Base-by-base conservation (phyloP, 2,888 invertebrate genomes). In the Agrochola macilenta region DNA sequence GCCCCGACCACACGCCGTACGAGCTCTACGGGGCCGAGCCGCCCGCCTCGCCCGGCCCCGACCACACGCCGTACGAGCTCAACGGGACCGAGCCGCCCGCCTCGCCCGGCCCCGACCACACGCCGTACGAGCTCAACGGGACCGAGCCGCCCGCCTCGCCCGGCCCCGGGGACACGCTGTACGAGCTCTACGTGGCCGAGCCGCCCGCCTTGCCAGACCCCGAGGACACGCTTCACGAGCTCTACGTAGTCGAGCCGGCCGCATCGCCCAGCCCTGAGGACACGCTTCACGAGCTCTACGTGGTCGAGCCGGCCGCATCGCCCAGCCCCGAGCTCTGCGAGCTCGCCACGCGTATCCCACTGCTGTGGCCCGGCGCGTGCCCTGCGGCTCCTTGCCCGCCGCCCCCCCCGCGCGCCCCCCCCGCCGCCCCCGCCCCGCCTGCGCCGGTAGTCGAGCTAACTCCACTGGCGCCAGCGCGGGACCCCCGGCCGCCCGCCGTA, bases 301-400 rank as follows among this genome's bases (percentile, higher is more conserved):
- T 39, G 54, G 64, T 61, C 20, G 58, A 46, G 57, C 61, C 52
- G 39, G 12, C 54, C 9, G 63, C 63, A 23, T 65, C 58, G 12
- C 63, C 63, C 49, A 61, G 64, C 30, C 58, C 74, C 43, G 77
- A 69, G n/a, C 52, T 54, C 23, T 20, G 65, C 57, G 72, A 80
- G 4, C 61, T 71, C 14, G 71, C 69, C 35, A 64, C 68, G 14
- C 49, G 76, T 58, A 76, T 83, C 54, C 82, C 82, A 30, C 72
- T 83, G 23, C 26, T 76, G 63, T 65, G 69, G 85, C 83, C 85
- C 23, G 9, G 26, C 26, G 58, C 4, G 46, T 12, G 5, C 17
- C 49, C 74, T 11, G 52, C 12, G n/a, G 17, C n/a, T 1, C 14
- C 78, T n/a, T 1, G 35, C 26, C 69, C 35, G n/a, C n/a, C n/a